Percentiles rank a stretch among this genome's conserved stretches.
Evolutionary conservation across 37 sponge, comb jelly and placozoan species (phyloP).

Genomic region (Cliona cf. orientalis): DNA sequence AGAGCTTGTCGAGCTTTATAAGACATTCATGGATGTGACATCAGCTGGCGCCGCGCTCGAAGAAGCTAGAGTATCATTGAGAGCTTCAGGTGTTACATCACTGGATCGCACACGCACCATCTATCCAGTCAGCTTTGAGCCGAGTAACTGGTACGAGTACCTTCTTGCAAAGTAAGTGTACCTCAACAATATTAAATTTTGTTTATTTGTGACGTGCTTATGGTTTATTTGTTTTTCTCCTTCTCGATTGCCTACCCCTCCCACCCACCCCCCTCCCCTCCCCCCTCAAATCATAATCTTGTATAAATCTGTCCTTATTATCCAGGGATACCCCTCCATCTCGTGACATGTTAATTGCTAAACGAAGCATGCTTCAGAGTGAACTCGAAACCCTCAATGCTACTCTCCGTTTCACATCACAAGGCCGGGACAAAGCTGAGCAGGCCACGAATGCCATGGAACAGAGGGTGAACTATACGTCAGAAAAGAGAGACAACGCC

Average conservation of each 20-base stretch:
- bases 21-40: conserved; percentile 27
- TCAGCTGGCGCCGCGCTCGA: conserved; percentile 46
- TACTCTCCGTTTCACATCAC: neutral
- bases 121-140: conserved; percentile 53
- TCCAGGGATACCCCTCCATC: conserved; percentile 2
- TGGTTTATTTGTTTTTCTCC: too few relatives aligned
- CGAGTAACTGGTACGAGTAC: conserved; percentile 56
- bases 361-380: conserved; percentile 17
- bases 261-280: too few relatives aligned
- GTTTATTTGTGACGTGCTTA: too few relatives aligned
- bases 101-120: conserved; percentile 48
- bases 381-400: neutral
- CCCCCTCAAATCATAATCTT: too few relatives aligned
- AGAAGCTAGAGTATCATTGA: conserved; percentile 34
- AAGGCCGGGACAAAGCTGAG: too few relatives aligned
- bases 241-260: too few relatives aligned
- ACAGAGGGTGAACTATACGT: too few relatives aligned
- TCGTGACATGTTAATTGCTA: conserved; percentile 34
- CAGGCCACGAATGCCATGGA: too few relatives aligned
- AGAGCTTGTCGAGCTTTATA: conserved; percentile 42
- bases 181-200: too few relatives aligned
- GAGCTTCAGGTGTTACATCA: conserved; percentile 45
- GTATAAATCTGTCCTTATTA: too few relatives aligned
- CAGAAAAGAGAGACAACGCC: neutral
- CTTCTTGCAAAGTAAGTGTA: conserved; percentile 16